These are phyloP conservation scores for Heliconius charithonia DNA, from an alignment of 2,888 invertebrate genomes.

Conservation along the genomic window DNA sequence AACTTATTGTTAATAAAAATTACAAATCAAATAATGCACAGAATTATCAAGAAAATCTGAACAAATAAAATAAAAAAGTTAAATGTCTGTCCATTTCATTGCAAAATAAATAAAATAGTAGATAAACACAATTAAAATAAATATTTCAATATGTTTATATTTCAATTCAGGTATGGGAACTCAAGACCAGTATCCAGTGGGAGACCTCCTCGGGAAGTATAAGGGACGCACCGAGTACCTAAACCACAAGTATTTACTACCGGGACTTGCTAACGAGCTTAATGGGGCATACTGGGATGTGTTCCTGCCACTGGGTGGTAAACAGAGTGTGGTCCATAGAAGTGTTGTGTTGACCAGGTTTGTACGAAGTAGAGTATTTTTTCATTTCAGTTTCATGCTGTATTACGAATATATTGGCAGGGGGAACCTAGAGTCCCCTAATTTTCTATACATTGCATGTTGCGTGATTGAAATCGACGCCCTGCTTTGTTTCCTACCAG, in stretches of 20 bases:
- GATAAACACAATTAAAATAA: too few relatives aligned
- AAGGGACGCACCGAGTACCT: slow-evolving; percentile 88
- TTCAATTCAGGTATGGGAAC: slow-evolving; percentile 86
- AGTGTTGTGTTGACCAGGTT: slow-evolving; percentile 90
- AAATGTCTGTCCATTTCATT: too few relatives aligned
- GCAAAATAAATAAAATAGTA: too few relatives aligned
- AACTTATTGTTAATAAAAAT: too few relatives aligned
- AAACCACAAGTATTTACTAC: slow-evolving; percentile 86
- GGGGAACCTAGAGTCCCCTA: too few relatives aligned
- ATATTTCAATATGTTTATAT: neutral
- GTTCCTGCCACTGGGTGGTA: slow-evolving; percentile 92
- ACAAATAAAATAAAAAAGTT: too few relatives aligned
- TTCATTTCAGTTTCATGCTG: too few relatives aligned
- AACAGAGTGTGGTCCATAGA: slow-evolving; percentile 90
- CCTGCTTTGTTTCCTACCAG: too few relatives aligned
- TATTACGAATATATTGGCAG: neutral
- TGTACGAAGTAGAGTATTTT: neutral
- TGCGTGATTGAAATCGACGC: too few relatives aligned
- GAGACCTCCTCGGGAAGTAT: slow-evolving; percentile 94
- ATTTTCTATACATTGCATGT: too few relatives aligned
- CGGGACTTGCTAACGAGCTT: slow-evolving; percentile 88
- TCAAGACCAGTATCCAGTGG: slow-evolving; percentile 95
- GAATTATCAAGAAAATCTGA: too few relatives aligned
- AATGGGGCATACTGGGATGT: slow-evolving; percentile 92
- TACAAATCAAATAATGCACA: too few relatives aligned